Base-by-base conservation (phyloP, 2,888 invertebrate species). In the Brenthis hecate region DNA sequence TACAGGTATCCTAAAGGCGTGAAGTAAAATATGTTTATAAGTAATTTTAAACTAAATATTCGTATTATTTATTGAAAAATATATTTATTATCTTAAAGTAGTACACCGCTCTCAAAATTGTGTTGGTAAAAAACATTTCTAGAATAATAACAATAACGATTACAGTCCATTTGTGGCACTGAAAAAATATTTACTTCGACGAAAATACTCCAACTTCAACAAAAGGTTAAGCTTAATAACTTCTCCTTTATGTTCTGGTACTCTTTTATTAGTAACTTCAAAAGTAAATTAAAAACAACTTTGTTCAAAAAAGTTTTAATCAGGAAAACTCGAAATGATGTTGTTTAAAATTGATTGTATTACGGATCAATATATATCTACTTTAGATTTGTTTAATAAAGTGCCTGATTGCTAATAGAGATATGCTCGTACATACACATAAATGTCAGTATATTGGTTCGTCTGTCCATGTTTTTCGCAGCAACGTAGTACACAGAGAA, bases 171-270 rank as follows among this genome's bases (percentile, higher is more conserved):
- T 65, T 57, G 50, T 56, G 51, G 53, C 36, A 51, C 51, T 57
- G 36, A 65, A 65, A 56, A 64, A 57, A 58, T 65, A 51, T 65
- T 65, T 65, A 56, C 43, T 55, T 55, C 28, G 48, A n/a, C 28
- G 56, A 56, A 55, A 64, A 64, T 56, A 56, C 55, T 48, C 58
- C 47, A 60, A n/a, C 51, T 53, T 43, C 36, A 43, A 56, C 56
- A 57, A 65, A 57, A 50, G 51, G 57, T 65, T 57, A 23, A 57
- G 51, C 57, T 51, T 65, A 57, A 65, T 65, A 57, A 65, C 53
- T 57, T 53, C n/a, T 57, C 43, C 57, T 58, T 53, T 57, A 65
- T 51, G 51, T 16, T 51, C 19, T 48, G n/a, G 32, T 43, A 56
- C 19, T 57, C 57, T 53, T 65, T 65, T 65, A 54, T 54, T 48